phyloP scores from a whole-genome alignment of 2,888 invertebrate genomes.

The Ophion ventricosus region DNA sequence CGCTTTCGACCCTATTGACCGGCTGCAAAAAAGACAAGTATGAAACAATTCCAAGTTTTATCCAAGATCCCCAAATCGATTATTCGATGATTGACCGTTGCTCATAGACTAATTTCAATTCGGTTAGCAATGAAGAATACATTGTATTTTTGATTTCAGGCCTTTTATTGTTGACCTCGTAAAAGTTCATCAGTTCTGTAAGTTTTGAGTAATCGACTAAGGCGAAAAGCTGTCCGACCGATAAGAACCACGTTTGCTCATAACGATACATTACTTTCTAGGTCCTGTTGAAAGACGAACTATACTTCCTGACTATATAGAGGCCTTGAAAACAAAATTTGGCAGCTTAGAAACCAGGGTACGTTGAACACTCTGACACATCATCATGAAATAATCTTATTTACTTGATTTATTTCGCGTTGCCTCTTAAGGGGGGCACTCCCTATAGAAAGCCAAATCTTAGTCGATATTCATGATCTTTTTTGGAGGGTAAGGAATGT shows the following conservation, averaged over 20 bases:
- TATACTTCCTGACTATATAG: conserved; percentile 83
- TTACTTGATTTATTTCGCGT: background rate
- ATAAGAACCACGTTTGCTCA: background rate
- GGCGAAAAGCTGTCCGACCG: background rate
- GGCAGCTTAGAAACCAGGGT: conserved; percentile 83
- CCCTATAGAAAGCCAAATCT: too few relatives aligned
- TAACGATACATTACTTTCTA: conserved; percentile 70
- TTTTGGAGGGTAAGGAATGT: too few relatives aligned
- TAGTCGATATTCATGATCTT: too few relatives aligned
- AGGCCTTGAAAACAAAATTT: conserved; percentile 83
- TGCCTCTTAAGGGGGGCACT: background rate
- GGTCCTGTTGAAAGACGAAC: conserved; percentile 76
- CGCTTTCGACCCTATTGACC: conserved; percentile 82
- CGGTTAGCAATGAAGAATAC: background rate
- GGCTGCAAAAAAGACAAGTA: conserved; percentile 70
- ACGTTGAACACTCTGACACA: conserved; percentile 71
- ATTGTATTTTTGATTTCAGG: conserved; percentile 73
- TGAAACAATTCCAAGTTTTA: background rate
- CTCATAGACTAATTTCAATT: too few relatives aligned
- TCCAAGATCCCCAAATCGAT: background rate
- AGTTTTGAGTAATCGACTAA: conserved; percentile 67
- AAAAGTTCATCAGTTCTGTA: conserved; percentile 83
- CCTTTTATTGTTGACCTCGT: conserved; percentile 83
- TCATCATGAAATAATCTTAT: background rate
- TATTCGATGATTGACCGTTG: background rate